Base-by-base conservation (phyloP, 2,888 invertebrate genomes). In the Polymixis lichenea region DNA sequence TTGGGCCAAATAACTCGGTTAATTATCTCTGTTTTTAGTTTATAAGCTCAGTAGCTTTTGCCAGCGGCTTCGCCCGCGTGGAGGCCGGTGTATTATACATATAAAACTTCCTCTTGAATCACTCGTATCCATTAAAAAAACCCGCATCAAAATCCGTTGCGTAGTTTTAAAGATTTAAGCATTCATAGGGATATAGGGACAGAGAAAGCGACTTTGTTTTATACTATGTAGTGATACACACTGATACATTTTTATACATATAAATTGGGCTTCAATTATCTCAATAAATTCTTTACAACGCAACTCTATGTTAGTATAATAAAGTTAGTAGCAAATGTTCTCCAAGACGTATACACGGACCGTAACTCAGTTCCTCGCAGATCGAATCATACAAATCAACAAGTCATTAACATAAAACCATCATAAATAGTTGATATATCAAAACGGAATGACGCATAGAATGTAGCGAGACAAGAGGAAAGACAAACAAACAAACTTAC, bases 401-500 rank as follows among this genome's bases (percentile, higher is more conserved):
- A 91, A 92, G 93, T 94, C 92, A 94, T 93, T 94, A 82, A 79
- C 84, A 83, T 86, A 93, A 92, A 93, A 94, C 87, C 88, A 92
- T 93, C 92, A 93, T 94, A 93, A 94, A 93, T 93, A 93, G 91
- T 91, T 90, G 90, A 92, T 91, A 92, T 92, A 93, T 92, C 91
- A 90, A 91, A 91, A 90, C 87, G 90, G 86, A 81, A 86, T 87
- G 87, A 87, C 92, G 90, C 92, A 93, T 91, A 91, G 91, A 92
- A 92, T 93, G 92, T 93, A 93, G 92, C 92, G 91, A 91, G 84
- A 88, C 85, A 91, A 89, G 90, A 90, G 88, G 90, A 89, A 91
- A 92, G 90, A 93, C 93, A 92, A 92, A 94, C 91, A 93, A 91
- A 94, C 92, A 92, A 89, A 93, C 90, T 92, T 91, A 95, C 95